Evolutionary conservation across 2,888 invertebrate genomes (phyloP), one percentile per base, ranked within the genome.

Genomic region (Rhagium mordax): DNA sequence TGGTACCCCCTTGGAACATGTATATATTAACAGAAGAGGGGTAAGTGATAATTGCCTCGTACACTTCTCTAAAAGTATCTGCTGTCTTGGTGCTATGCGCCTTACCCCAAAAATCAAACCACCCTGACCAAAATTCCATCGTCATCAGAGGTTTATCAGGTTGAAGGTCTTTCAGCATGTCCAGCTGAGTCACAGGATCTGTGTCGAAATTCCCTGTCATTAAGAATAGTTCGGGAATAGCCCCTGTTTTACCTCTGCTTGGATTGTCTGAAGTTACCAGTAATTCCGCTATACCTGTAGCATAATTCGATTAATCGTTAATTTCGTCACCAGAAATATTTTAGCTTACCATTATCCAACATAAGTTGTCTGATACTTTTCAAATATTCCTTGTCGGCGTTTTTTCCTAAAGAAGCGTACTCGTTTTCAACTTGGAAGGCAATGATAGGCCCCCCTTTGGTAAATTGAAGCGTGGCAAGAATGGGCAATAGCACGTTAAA

Each of bases 1-100:
- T 97, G 0, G 95, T 95, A 61, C 98, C 97, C 13, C 98, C 98
- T 83, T 93, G 94, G 87, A 96, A 97, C 94, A 98, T 96, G 85
- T 97, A 98, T 81, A 97, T 92, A 83, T 96, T 98, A 48, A 97
- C 92, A 61, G 93, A 92, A 7, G 91, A 91, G 3, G 86, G 86
- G 77, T 85, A 85, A 1, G 78, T 70, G 20, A 84, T 59, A 51
- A 84, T 83, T 21, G 67, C 65, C 68, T 82, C 79, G 53, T 80
- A 82, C 24, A 78, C 71, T 7, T 79, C 66, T 21, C 47, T 51
- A 64, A 83, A 85, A 13, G 60, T 80, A 10, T 78, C 70, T 2
- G 71, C 47, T 3, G 77, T 77, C 29, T 76, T 62, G 13, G 78
- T 78, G 51, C 83, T 83, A 47, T 84, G 83, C 0, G 53, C 62